These are phyloP conservation scores for Drosophila pruinosa DNA, from an alignment of 1,140 invertebrate species.

Conservation along the genomic window DNA sequence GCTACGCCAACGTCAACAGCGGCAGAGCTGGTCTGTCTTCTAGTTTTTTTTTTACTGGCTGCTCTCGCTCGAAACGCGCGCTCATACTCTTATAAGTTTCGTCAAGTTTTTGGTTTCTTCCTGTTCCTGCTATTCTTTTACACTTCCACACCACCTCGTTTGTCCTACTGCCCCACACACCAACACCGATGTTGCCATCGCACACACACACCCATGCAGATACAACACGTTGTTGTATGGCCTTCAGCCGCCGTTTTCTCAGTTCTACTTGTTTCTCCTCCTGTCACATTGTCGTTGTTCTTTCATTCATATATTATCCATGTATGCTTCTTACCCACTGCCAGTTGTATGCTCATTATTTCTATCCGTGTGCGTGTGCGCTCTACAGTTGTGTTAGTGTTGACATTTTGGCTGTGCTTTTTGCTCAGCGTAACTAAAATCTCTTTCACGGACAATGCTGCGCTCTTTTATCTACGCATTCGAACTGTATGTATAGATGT, in stretches of 20 bases:
- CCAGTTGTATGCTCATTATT: slow-evolving; percentile 25
- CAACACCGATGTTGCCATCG: slow-evolving; percentile 35
- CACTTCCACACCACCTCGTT: slow-evolving; percentile 23
- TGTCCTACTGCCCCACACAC: slow-evolving; percentile 78
- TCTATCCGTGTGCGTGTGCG: slow-evolving; percentile 38
- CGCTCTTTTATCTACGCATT: slow-evolving; percentile 34
- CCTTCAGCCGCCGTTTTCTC: slow-evolving; percentile 45
- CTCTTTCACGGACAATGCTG: slow-evolving; percentile 2
- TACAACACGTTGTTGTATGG: slow-evolving; percentile 32
- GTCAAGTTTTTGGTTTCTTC: slow-evolving; percentile 75
- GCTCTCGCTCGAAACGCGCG: slow-evolving; percentile 32
- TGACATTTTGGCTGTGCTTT: slow-evolving; percentile 11
- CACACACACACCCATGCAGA: background rate
- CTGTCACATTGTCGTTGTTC: slow-evolving; percentile 34
- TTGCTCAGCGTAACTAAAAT: slow-evolving; percentile 2
- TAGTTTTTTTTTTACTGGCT: slow-evolving; percentile 26
- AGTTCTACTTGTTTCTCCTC: slow-evolving; percentile 1
- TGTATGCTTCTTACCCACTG: slow-evolving; percentile 22
- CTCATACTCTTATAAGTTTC: slow-evolving; percentile 47
- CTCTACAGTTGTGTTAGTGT: slow-evolving; percentile 18
- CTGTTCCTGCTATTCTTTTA: slow-evolving; percentile 65
- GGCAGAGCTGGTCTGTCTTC: slow-evolving; percentile 46
- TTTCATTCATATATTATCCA: slow-evolving; percentile 68
- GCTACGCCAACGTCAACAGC: slow-evolving; percentile 21
- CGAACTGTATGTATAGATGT: too few species aligned